Percentiles rank a stretch among this genome's conserved stretches.
These are phyloP conservation scores for Syngnathus acus DNA, from an alignment of 2,797 vertebrate genomes.

Conservation along the genomic window DNA sequence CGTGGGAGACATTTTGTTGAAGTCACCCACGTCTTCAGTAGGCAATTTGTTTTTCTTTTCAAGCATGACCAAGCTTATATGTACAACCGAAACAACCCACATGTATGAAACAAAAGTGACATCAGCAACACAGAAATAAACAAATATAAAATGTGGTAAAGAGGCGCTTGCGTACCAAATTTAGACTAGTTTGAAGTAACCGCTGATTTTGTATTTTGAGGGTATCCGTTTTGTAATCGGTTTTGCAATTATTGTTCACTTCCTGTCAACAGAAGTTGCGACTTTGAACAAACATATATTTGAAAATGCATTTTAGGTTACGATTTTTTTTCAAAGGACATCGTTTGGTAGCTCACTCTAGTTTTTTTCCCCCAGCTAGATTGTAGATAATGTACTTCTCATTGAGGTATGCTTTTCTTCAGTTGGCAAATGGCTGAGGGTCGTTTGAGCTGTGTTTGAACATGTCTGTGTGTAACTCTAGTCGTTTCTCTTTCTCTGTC, in stretches of 20 bases:
- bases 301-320: background rate
- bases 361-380: background rate
- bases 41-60: background rate
- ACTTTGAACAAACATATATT: no score
- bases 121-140: background rate
- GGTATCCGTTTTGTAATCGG: no score
- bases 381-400: background rate
- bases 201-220: no score
- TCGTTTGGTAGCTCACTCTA: background rate
- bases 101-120: background rate
- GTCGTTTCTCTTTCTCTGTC: background rate
- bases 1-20: no score
- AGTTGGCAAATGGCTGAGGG: slow-evolving; percentile 3
- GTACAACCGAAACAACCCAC: background rate
- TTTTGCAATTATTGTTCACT: no score
- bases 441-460: slow-evolving; percentile 39
- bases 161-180: no score
- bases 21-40: no score
- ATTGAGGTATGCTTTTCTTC: slow-evolving; percentile 22
- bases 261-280: no score
- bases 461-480: slow-evolving; percentile 34
- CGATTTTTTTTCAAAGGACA: background rate
- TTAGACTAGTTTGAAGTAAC: no score
- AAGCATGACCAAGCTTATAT: background rate
- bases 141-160: background rate